Percentiles rank a stretch among this genome's conserved stretches.
Conservation (phyloP, 2,888 invertebrate species). For the Notodonta dromedarius region DNA sequence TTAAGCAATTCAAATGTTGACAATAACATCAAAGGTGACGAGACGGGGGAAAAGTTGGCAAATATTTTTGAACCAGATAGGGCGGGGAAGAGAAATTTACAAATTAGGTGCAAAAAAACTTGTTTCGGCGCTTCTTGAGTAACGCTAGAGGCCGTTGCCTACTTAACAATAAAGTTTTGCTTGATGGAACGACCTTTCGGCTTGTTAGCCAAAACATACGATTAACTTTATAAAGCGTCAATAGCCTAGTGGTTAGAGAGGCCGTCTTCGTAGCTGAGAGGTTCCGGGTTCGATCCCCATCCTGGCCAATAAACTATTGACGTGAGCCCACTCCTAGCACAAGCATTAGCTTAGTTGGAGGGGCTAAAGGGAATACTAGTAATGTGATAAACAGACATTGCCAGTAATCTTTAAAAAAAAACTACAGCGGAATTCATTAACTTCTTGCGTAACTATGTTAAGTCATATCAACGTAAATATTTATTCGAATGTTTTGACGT, state of each 20-base stretch:
- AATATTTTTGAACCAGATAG: background rate
- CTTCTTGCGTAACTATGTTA: conserved; percentile 70
- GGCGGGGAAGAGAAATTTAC: background rate
- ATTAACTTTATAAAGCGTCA: too few species aligned
- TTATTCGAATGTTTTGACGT: conserved; percentile 47
- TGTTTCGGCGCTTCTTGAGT: background rate
- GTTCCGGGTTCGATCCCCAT: too few species aligned
- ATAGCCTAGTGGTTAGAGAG: too few species aligned
- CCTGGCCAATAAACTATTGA: too few species aligned
- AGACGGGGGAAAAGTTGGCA: background rate
- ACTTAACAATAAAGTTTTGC: conserved; percentile 37
- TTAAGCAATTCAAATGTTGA: background rate
- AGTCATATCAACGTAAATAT: conserved; percentile 49
- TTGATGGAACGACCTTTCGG: conserved; percentile 60
- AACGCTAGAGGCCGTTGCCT: conserved; percentile 7
- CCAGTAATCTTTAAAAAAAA: too few species aligned
- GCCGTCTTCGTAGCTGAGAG: too few species aligned
- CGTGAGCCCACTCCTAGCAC: too few species aligned
- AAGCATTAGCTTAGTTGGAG: too few species aligned
- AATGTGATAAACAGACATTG: too few species aligned
- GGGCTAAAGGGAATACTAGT: too few species aligned
- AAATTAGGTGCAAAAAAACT: background rate
- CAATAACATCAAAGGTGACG: background rate
- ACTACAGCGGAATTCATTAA: conserved; percentile 63
- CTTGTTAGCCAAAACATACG: too few species aligned